Base-by-base conservation (phyloP, 1,140 invertebrate species). In the Microplitis demolitor region DNA sequence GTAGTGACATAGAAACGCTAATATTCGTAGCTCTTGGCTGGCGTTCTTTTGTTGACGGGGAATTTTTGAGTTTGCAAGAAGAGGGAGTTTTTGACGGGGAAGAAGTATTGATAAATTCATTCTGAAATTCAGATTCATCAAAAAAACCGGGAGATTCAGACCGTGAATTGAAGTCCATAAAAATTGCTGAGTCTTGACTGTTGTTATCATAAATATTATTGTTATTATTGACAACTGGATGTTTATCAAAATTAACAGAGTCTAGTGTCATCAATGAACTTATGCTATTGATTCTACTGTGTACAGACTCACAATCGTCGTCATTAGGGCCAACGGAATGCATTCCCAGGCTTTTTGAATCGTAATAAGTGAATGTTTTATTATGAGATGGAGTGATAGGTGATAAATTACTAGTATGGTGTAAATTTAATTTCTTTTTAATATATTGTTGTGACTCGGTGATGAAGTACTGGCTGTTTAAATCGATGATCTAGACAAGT, bases 121-220 rank as follows among this genome's bases (percentile, higher is more conserved):
- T 72, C 13, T 70, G 53, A 5, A 69, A 5, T 24, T 66, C 70
- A 14, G 69, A 74, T 13, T 56, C 69, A 14, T 74, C 51, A 70
- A 66, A 74, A 33, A 79, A 62, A 39, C 63, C 37, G 53, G 67
- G 37, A 4, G 73, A 56, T 70, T 68, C 77, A 50, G 66, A 9
- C n/a, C 66, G 69, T 2, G 64, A 69, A 4, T 69, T 73, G 16
- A 66, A 79, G 58, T 83, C 74, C 74, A 82, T 81, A 64, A 33
- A 80, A 67, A 83, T 80, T 6, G 74, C 81, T 3, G 82, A 85
- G 73, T 82, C 82, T 31, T 77, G 71, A 66, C 75, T 81, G 24
- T 62, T 62, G 69, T 75, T 71, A 60, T 34, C 71, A 9, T 34
- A 16, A 13, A 39, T 33, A 13, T 60, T 54, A 64, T 45, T 64